phyloP scores from a whole-genome alignment of 2,113 vertebrate genomes.

The Xenus cinereus region DNA sequence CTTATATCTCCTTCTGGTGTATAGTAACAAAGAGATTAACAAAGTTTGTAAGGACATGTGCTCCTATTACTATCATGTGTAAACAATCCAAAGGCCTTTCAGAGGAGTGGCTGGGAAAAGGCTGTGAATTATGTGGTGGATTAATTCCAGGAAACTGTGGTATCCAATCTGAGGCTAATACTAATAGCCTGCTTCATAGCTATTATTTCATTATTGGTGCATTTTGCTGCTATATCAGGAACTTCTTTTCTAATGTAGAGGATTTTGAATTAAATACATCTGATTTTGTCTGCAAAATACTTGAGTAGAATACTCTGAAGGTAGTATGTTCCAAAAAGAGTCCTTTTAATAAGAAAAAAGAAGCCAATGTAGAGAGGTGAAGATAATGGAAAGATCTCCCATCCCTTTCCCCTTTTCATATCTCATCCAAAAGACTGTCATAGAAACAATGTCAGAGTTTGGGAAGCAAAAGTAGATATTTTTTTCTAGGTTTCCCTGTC shows the following conservation, averaged over 20 bases:
- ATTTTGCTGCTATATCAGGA: background rate
- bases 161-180: background rate
- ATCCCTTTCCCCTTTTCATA: background rate
- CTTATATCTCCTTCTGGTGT: slow-evolving; percentile 9
- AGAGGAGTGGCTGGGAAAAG: slow-evolving; percentile 16
- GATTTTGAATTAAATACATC: background rate
- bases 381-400: background rate
- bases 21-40: slow-evolving; percentile 23
- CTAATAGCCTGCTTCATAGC: background rate
- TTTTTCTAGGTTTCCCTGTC: background rate
- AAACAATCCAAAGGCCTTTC: slow-evolving; percentile 5
- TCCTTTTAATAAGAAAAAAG: background rate
- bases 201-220: slow-evolving; percentile 1
- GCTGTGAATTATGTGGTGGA: slow-evolving; percentile 17
- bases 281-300: background rate
- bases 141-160: slow-evolving; percentile 41
- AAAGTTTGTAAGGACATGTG: background rate
- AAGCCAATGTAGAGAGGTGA: background rate
- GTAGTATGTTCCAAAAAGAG: background rate
- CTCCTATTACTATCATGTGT: background rate
- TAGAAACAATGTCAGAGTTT: background rate
- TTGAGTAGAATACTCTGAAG: background rate
- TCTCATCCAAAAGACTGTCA: background rate
- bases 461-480: background rate
- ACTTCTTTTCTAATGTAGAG: background rate